Evolutionary conservation across 2,797 vertebrate genomes (phyloP).

Genomic region (Falco novaeseelandiae): DNA sequence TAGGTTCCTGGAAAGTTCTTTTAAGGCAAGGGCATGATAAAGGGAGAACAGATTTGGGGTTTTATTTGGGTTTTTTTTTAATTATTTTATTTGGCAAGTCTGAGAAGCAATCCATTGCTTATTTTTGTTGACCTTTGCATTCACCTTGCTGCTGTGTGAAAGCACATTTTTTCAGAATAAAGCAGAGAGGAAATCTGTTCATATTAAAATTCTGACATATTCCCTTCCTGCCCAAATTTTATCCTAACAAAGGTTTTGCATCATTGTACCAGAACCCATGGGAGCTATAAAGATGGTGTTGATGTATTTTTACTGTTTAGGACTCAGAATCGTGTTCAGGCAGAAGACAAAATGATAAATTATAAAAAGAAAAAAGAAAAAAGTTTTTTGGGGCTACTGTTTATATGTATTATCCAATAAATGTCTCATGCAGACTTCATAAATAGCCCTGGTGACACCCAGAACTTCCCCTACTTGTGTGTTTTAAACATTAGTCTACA

Average conservation of each 20-base stretch:
- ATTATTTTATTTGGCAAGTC: neutral
- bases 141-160: slow-evolving; percentile 7
- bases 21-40: neutral
- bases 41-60: neutral
- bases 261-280: neutral
- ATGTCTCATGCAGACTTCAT: neutral
- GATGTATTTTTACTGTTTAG: neutral
- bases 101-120: neutral
- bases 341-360: neutral
- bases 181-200: slow-evolving; percentile 3
- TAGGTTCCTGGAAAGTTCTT: neutral
- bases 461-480: neutral
- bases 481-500: neutral
- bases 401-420: neutral
- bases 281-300: neutral
- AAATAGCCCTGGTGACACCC: neutral
- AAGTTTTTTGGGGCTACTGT: neutral
- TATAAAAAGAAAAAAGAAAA: neutral
- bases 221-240: slow-evolving; percentile 26
- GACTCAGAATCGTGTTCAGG: neutral
- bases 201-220: neutral
- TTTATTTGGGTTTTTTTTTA: no score
- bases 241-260: neutral
- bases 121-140: slow-evolving; percentile 3
- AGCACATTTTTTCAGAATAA: neutral